Conservation (phyloP, 2,888 invertebrate genomes). For the Gerris lacustris region DNA sequence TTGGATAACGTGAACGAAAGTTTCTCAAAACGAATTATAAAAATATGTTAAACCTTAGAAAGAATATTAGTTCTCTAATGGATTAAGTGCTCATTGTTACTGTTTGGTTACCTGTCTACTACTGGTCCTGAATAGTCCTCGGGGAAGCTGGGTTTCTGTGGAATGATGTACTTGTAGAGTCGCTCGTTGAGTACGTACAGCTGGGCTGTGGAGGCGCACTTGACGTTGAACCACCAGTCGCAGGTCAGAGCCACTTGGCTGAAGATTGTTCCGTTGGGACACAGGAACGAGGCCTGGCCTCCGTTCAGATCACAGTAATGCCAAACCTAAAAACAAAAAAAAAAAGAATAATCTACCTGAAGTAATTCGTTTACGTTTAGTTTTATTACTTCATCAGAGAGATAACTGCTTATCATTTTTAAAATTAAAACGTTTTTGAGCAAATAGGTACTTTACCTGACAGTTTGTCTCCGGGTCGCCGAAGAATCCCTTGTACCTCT, state of each 20-base stretch:
- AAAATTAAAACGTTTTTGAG: conserved; percentile 12
- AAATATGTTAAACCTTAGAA: no score
- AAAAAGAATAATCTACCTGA: not conserved
- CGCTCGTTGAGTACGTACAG: conserved; percentile 78
- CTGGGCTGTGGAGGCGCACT: conserved; percentile 69
- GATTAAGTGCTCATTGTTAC: no score
- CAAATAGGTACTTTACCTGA: conserved; percentile 46
- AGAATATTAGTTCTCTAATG: no score
- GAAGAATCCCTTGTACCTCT: conserved; percentile 80
- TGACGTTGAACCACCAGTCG: conserved; percentile 89
- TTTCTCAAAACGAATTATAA: no score
- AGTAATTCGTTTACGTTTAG: no score
- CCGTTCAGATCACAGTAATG: conserved; percentile 84
- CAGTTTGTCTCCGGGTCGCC: conserved; percentile 78
- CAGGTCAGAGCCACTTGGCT: conserved; percentile 78
- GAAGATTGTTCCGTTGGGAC: conserved; percentile 83
- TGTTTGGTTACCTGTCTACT: conserved; percentile 45
- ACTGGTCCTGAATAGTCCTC: conserved; percentile 80
- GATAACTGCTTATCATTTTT: not conserved
- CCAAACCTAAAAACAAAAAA: conserved; percentile 55
- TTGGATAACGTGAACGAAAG: no score
- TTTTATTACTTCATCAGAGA: no score
- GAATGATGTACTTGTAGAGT: conserved; percentile 75
- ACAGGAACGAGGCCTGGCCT: conserved; percentile 77
- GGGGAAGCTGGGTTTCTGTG: conserved; percentile 75